A percentile compares a stretch with the other conserved stretches of the same genome.
phyloP scores from a whole-genome alignment of 2,113 vertebrate species.

The Dicrurus megarhynchus region DNA sequence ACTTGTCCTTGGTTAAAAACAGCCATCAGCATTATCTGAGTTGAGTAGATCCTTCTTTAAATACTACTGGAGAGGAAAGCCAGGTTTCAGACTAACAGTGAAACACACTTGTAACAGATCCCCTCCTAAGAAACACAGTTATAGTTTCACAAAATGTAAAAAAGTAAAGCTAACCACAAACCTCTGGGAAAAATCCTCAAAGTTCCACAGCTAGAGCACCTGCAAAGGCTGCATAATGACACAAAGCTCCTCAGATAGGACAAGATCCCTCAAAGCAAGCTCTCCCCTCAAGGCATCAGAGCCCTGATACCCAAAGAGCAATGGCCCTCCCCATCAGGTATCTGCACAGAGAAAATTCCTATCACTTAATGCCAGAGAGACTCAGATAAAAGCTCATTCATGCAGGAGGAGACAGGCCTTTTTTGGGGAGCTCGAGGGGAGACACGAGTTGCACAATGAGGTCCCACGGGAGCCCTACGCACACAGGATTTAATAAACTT shows the following conservation, averaged over 20 bases:
- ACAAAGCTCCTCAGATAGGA: neutral
- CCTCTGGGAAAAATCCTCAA: neutral
- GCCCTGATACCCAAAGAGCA: neutral
- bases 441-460: neutral
- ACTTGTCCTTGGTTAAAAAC: neutral
- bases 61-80: neutral
- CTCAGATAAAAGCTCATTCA: neutral
- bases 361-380: neutral
- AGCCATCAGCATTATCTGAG: neutral
- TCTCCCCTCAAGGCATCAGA: neutral
- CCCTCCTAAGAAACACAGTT: neutral
- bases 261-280: neutral
- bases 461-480: fast-evolving
- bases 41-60: neutral
- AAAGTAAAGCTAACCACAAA: neutral
- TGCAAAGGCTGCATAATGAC: neutral
- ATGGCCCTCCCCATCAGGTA: neutral
- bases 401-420: neutral
- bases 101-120: neutral
- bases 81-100: neutral
- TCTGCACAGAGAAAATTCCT: neutral
- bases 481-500: neutral
- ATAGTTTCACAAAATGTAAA: neutral
- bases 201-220: neutral
- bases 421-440: neutral